phyloP scores from a whole-genome alignment of 2,888 invertebrate genomes.

The Pteria penguin region DNA sequence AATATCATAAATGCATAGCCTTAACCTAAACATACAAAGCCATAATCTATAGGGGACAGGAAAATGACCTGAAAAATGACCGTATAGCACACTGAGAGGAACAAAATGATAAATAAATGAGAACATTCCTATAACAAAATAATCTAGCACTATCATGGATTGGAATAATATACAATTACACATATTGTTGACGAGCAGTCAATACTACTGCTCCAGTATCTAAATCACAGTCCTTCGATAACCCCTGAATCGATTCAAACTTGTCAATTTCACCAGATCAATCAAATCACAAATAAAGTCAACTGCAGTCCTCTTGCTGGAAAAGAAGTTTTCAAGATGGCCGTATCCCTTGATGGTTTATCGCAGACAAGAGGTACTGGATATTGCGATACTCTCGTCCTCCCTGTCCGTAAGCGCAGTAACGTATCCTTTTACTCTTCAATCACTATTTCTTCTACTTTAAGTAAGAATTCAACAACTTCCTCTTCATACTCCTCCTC shows the following conservation, averaged over 20 bases:
- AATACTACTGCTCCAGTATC: constrained; percentile 1
- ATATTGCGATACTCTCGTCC: constrained; percentile 80
- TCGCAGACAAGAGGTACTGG: constrained; percentile 4
- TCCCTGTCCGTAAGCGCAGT: constrained; percentile 84
- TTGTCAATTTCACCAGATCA: too few species aligned
- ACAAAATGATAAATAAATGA: constrained; percentile 35
- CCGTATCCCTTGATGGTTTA: constrained; percentile 31
- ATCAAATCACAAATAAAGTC: too few species aligned
- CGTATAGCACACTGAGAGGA: constrained; percentile 34
- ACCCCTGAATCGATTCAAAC: too few species aligned
- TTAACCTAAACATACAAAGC: neutral
- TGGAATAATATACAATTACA: constrained; percentile 4
- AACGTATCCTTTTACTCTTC: constrained; percentile 70
- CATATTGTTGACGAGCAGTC: neutral
- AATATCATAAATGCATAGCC: neutral
- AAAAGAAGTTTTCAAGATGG: constrained; percentile 56
- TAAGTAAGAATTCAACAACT: constrained; percentile 97
- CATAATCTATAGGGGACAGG: constrained; percentile 74
- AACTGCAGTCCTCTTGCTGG: too few species aligned
- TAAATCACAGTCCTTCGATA: too few species aligned
- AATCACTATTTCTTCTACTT: constrained; percentile 88
- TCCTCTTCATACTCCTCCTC: constrained; percentile 94
- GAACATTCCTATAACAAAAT: neutral
- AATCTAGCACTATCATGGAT: neutral
- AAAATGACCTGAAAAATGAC: constrained; percentile 72